Conservation (phyloP, 1,140 invertebrate species). For the Drosophila pectinifera region DNA sequence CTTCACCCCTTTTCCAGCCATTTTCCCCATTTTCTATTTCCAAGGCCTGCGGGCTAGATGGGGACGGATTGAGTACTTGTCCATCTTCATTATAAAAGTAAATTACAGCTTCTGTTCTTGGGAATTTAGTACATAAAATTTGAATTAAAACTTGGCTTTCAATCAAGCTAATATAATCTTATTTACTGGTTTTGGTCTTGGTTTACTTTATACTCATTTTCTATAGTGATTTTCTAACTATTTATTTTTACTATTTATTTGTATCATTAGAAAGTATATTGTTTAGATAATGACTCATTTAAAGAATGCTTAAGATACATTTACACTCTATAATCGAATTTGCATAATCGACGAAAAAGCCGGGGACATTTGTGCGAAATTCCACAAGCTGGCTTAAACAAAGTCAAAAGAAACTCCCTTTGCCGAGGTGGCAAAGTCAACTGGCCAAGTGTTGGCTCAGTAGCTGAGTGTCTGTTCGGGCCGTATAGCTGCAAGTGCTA, state of each 20-base stretch:
- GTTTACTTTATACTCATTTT: not conserved
- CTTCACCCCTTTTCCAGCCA: constrained; percentile 17
- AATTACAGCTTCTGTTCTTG: constrained; percentile 18
- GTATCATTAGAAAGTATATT: no score
- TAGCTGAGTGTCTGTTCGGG: constrained; percentile 19
- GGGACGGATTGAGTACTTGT: constrained; percentile 50
- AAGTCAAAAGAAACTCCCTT: constrained; percentile 15
- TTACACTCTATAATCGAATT: constrained; percentile 9
- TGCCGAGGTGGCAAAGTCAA: constrained; percentile 69
- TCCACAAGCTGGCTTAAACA: constrained; percentile 44
- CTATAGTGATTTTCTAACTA: no score
- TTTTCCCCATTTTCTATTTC: constrained; percentile 8
- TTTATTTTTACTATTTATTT: no score
- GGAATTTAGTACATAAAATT: not conserved
- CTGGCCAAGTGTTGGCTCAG: constrained; percentile 55
- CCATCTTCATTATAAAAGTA: constrained; percentile 56
- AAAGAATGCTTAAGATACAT: not conserved
- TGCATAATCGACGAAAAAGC: constrained; percentile 29
- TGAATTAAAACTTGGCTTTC: not conserved
- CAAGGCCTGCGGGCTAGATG: constrained; percentile 18
- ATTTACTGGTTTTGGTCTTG: no score
- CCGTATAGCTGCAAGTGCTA: constrained; percentile 10
- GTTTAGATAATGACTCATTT: constrained; percentile 1
- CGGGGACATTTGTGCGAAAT: constrained; percentile 58
- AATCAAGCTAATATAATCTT: not conserved